phyloP scores from a whole-genome alignment of 2,797 vertebrate species.

The Zalophus californianus region DNA sequence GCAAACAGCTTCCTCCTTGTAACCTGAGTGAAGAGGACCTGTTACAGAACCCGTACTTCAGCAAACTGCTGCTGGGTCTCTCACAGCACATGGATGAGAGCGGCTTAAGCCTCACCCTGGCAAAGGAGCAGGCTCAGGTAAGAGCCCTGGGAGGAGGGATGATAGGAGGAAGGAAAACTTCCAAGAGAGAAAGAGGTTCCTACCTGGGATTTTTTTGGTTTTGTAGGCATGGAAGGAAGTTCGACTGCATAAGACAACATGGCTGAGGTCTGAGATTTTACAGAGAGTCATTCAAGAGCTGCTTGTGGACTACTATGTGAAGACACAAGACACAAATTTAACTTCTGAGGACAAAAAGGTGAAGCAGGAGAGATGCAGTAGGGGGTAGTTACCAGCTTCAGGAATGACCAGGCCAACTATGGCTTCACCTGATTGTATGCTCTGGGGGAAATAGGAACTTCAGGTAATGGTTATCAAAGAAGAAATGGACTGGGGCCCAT shows the following conservation, averaged over 20 bases:
- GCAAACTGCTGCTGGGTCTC: conserved; percentile 90
- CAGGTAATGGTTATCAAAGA: background rate
- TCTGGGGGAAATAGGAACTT: background rate
- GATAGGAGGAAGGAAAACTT: background rate
- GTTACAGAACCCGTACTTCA: conserved; percentile 90
- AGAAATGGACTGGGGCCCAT: background rate
- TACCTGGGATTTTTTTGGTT: background rate
- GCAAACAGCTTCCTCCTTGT: conserved; percentile 87
- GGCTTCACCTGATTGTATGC: background rate
- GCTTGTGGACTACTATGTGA: conserved; percentile 89
- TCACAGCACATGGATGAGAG: conserved; percentile 89
- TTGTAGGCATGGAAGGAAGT: conserved; percentile 90
- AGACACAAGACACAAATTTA: conserved; percentile 84
- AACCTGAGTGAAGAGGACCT: conserved; percentile 91
- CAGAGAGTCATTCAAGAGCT: conserved; percentile 90
- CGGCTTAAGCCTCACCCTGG: conserved; percentile 89
- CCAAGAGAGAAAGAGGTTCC: background rate
- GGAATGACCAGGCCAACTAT: background rate
- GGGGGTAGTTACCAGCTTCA: background rate
- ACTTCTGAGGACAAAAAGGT: conserved; percentile 83
- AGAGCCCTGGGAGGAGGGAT: background rate
- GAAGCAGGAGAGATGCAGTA: background rate
- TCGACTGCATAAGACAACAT: conserved; percentile 87
- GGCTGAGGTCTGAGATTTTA: conserved; percentile 90
- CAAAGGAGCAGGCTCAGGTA: conserved; percentile 89